phyloP scores from a whole-genome alignment of 2,113 vertebrate species.

The Ascaphus truei region DNA sequence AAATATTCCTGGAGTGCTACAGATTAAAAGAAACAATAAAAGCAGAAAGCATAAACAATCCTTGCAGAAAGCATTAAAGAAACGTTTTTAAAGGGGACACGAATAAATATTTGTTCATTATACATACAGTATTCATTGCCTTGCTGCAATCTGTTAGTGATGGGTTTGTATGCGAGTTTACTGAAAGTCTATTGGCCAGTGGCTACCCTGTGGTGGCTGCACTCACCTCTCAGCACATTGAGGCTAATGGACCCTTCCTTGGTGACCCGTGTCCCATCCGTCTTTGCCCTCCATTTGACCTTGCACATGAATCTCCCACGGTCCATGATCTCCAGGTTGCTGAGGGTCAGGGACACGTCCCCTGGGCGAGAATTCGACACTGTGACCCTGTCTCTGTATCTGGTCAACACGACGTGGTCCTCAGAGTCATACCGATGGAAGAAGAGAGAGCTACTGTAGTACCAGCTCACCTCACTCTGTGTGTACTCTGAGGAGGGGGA shows the following conservation, averaged over 20 bases:
- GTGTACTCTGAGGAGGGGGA: background rate
- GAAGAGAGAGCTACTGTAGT: background rate
- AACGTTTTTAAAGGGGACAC: too few species aligned
- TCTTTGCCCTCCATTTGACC: background rate
- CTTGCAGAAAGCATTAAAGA: too few species aligned
- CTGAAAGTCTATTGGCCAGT: too few species aligned
- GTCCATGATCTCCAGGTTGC: background rate
- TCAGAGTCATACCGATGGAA: background rate
- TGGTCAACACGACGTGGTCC: background rate
- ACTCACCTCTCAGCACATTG: background rate
- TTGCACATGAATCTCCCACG: background rate
- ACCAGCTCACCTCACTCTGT: background rate
- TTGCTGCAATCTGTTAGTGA: too few species aligned
- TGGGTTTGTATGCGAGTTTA: too few species aligned
- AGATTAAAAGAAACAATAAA: too few species aligned
- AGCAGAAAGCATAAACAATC: too few species aligned
- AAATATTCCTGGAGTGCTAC: too few species aligned
- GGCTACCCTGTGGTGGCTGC: too few species aligned
- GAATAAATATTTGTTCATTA: too few species aligned
- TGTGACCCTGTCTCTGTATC: background rate
- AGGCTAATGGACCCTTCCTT: background rate
- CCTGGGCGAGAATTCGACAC: background rate
- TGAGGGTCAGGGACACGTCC: constrained; percentile 7
- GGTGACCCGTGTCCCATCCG: background rate
- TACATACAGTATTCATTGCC: too few species aligned